Evolutionary conservation across 1,140 invertebrate species (phyloP).

Genomic region (Scaptomyza graminum): DNA sequence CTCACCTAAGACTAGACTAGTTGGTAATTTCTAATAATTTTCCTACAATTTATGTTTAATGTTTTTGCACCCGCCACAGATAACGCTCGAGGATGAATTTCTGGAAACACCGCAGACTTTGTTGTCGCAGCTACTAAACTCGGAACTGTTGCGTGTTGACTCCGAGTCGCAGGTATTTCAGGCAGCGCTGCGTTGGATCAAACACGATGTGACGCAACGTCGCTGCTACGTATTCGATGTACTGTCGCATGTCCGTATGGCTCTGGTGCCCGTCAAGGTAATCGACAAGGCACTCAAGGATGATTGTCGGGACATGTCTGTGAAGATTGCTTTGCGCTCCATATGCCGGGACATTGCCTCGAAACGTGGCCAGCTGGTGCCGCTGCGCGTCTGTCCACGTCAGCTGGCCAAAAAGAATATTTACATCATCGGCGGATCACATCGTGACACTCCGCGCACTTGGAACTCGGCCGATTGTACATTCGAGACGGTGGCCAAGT

Average conservation of each 20-base stretch:
- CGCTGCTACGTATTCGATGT: conserved; percentile 94
- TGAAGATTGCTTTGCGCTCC: conserved; percentile 91
- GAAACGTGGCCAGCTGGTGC: conserved; percentile 91
- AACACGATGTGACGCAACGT: conserved; percentile 91
- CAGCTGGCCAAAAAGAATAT: conserved; percentile 94
- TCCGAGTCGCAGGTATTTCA: conserved; percentile 96
- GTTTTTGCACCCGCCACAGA: conserved; percentile 65
- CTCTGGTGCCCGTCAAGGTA: conserved; percentile 92
- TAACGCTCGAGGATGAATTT: conserved; percentile 94
- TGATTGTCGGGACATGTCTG: conserved; percentile 91
- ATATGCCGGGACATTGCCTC: conserved; percentile 92
- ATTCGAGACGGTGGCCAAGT: conserved; percentile 91
- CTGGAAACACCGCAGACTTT: conserved; percentile 92
- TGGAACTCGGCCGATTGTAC: conserved; percentile 89
- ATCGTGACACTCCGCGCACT: conserved; percentile 87
- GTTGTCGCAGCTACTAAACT: conserved; percentile 91
- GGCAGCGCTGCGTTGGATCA: conserved; percentile 95
- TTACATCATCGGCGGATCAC: conserved; percentile 95
- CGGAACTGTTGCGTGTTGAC: conserved; percentile 95
- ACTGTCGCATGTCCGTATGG: conserved; percentile 92
- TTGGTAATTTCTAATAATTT: no score
- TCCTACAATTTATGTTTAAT: no score
- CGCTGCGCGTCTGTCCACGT: conserved; percentile 90
- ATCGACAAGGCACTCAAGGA: conserved; percentile 92
- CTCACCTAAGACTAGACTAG: no score